Evolutionary conservation across 2,797 vertebrate species (phyloP).

Genomic region (Hydrophis major): DNA sequence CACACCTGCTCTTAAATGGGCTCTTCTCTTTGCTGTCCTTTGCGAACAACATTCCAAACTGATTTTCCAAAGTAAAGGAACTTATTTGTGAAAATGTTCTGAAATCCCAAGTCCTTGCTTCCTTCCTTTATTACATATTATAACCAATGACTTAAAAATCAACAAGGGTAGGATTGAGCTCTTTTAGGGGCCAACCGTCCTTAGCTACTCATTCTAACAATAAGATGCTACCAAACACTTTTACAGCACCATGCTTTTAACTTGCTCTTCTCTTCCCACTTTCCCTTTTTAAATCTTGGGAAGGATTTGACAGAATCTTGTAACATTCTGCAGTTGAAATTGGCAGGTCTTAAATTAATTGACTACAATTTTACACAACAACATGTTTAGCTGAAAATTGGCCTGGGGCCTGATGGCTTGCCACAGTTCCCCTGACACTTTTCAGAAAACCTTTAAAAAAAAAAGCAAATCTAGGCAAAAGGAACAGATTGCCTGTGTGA

Average conservation of each 20-base stretch:
- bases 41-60: neutral
- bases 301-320: constrained; percentile 65
- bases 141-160: neutral
- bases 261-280: constrained; percentile 20
- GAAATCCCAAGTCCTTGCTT: neutral
- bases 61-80: neutral
- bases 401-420: constrained; percentile 62
- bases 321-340: constrained; percentile 64
- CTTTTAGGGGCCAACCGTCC: constrained; percentile 11
- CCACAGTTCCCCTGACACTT: constrained; percentile 66
- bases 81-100: neutral
- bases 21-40: neutral
- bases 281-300: constrained; percentile 55
- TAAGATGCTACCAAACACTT: constrained; percentile 56
- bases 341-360: constrained; percentile 76
- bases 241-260: constrained; percentile 6
- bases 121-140: neutral
- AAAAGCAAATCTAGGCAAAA: constrained; percentile 62
- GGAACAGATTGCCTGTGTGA: constrained; percentile 66
- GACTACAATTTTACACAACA: constrained; percentile 74
- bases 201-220: constrained; percentile 45
- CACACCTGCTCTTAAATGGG: neutral
- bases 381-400: constrained; percentile 67
- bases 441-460: constrained; percentile 71
- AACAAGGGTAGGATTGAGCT: neutral